phyloP scores from a whole-genome alignment of 2,888 invertebrate species.

The Oxytorus armatus region DNA sequence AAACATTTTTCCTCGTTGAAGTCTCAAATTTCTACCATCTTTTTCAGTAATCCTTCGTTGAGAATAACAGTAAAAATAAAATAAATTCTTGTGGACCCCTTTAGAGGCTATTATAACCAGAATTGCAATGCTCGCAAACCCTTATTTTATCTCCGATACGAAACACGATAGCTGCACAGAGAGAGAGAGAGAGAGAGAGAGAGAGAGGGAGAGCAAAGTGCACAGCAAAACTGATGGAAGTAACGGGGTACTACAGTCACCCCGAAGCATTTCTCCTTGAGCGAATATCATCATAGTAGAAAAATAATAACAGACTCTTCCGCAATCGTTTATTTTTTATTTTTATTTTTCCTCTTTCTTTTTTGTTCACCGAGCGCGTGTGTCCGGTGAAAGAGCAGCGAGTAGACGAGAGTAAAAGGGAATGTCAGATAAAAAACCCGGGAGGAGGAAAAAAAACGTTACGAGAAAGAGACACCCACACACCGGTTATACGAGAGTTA shows the following conservation, averaged over 20 bases:
- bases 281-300: conserved; percentile 41
- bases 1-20: not conserved
- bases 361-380: not conserved
- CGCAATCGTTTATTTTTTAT: not conserved
- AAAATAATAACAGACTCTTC: conserved; percentile 51
- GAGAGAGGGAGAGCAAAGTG: not conserved
- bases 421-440: conserved; percentile 13
- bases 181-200: no score
- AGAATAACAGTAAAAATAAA: not conserved
- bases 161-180: conserved; percentile 6
- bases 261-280: conserved; percentile 31
- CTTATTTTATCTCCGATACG: conserved; percentile 1
- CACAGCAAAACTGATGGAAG: conserved; percentile 9
- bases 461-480: conserved; percentile 6
- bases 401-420: conserved; percentile 1
- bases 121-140: not conserved
- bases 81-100: not conserved
- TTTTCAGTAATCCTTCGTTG: not conserved
- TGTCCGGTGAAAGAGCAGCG: conserved; percentile 23
- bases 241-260: no score
- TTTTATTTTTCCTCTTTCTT: conserved; percentile 3
- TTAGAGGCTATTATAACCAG: not conserved
- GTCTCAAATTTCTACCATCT: not conserved
- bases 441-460: not conserved
- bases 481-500: conserved; percentile 35